Evolutionary conservation across 2,888 invertebrate genomes (phyloP).

Genomic region (Athalia circularis): DNA sequence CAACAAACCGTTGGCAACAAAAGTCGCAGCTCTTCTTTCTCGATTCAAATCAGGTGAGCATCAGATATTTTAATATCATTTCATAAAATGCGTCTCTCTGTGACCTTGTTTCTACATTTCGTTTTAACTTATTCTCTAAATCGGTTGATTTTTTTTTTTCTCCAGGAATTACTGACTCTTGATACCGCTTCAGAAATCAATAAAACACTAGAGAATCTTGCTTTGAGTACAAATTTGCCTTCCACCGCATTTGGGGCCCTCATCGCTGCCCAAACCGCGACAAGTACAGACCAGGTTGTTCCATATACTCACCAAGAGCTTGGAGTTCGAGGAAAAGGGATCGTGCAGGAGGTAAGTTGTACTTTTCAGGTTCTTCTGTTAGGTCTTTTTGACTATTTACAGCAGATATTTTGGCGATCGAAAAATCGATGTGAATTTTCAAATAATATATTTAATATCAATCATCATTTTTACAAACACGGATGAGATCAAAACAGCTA

Average conservation of each 20-base stretch:
- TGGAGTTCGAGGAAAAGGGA: constrained; percentile 71
- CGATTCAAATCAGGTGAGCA: constrained; percentile 77
- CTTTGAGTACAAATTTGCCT: constrained; percentile 66
- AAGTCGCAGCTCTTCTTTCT: constrained; percentile 80
- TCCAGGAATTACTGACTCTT: constrained; percentile 75
- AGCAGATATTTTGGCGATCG: not conserved
- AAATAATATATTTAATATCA: constrained; percentile 28
- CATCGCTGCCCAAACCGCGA: constrained; percentile 70
- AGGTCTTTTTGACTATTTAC: not conserved
- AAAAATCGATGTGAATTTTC: not conserved
- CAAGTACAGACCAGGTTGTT: constrained; percentile 58
- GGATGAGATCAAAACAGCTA: not conserved
- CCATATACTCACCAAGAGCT: constrained; percentile 69
- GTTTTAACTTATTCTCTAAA: not conserved
- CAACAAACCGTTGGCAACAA: constrained; percentile 76
- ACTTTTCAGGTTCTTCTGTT: not conserved
- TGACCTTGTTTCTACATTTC: no score
- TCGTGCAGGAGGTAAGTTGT: constrained; percentile 74
- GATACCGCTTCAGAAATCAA: constrained; percentile 72
- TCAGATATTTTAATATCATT: not conserved
- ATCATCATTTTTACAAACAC: not conserved
- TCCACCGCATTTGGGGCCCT: constrained; percentile 75
- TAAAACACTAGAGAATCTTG: constrained; percentile 69
- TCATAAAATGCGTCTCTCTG: constrained; percentile 16
- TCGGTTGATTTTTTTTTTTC: constrained; percentile 37